Conservation (phyloP, 2,888 invertebrate genomes). For the Emmelina monodactyla region DNA sequence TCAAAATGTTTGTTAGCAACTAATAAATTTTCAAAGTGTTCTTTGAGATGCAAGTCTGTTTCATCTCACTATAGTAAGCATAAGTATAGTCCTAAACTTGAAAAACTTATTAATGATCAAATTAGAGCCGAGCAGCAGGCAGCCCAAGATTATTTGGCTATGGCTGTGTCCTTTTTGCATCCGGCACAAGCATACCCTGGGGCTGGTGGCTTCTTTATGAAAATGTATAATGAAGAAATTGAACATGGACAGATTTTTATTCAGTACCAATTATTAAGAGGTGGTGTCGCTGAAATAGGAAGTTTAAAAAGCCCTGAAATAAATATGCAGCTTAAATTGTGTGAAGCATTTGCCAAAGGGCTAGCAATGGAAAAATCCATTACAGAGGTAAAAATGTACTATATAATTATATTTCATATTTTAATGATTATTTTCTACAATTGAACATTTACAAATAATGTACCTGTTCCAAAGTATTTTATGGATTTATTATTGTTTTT, state of each 20-base stretch:
- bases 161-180: conserved; percentile 27
- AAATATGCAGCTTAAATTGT: conserved; percentile 17
- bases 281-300: conserved; percentile 21
- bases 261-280: conserved; percentile 28
- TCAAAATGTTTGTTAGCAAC: no score
- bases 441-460: no score
- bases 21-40: no score
- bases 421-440: no score
- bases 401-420: no score
- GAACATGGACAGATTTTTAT: conserved; percentile 27
- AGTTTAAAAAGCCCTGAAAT: conserved; percentile 16
- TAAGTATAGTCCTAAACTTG: conserved; percentile 23
- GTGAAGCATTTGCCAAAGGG: conserved; percentile 24
- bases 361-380: conserved; percentile 26
- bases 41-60: no score
- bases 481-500: no score
- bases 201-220: conserved; percentile 29
- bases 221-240: conserved; percentile 31
- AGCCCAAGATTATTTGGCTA: conserved; percentile 26
- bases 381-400: conserved; percentile 30
- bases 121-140: conserved; percentile 31
- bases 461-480: no score
- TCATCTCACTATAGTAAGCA: no score
- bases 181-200: conserved; percentile 23
- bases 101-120: conserved; percentile 25